phyloP scores from a whole-genome alignment of 53 echinoderm and acorn worm genomes.

The Mesocentrotus franciscanus region DNA sequence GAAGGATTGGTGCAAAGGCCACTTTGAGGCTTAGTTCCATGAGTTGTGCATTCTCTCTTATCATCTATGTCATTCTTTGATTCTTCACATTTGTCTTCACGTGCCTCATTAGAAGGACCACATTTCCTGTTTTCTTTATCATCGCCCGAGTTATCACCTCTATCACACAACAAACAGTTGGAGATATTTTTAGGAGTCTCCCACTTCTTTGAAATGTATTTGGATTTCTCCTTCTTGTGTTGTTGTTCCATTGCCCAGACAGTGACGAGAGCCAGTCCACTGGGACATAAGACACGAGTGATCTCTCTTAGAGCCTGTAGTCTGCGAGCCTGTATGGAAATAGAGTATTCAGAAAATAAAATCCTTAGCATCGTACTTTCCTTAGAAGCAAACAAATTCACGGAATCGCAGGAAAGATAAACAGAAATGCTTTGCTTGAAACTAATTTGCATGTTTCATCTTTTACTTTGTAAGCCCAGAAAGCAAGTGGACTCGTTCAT shows the following conservation, averaged over 20 bases:
- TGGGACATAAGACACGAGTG: conserved; percentile 73
- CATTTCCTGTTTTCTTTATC: neutral
- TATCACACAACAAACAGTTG: neutral
- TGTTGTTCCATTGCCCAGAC: conserved; percentile 98
- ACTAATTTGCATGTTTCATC: too few species aligned
- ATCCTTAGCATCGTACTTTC: neutral
- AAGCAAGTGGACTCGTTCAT: too few species aligned
- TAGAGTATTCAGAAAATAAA: neutral
- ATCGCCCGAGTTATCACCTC: neutral
- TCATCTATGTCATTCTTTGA: neutral
- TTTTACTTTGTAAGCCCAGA: too few species aligned
- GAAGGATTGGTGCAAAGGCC: neutral
- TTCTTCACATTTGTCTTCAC: neutral
- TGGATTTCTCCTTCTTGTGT: conserved; percentile 82
- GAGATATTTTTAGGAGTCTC: neutral
- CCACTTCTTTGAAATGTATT: conserved; percentile 68
- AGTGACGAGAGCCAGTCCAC: conserved; percentile 82
- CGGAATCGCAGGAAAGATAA: neutral
- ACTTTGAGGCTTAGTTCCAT: neutral
- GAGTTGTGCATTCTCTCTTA: neutral
- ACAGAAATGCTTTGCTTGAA: neutral
- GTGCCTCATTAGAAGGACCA: neutral
- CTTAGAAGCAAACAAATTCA: neutral
- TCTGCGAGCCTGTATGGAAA: conserved; percentile 78
- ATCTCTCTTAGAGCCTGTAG: conserved; percentile 83